Percentiles rank a stretch among this genome's conserved stretches.
These are phyloP conservation scores for Gobionotothen gibberifrons DNA, from an alignment of 2,797 vertebrate species.

Conservation along the genomic window DNA sequence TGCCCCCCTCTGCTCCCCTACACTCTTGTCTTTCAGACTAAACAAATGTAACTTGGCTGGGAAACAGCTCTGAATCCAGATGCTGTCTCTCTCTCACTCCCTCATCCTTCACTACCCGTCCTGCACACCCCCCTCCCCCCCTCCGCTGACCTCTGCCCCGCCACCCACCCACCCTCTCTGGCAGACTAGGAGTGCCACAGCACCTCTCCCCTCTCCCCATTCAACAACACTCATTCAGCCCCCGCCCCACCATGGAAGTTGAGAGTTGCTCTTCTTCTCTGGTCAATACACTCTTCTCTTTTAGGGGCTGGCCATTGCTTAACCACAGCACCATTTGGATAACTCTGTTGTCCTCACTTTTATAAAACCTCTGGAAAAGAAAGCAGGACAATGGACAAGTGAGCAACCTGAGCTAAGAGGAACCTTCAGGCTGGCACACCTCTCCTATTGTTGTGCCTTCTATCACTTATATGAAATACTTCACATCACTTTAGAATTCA, in stretches of 20 bases:
- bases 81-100: conserved; percentile 86
- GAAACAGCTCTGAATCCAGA: conserved; percentile 94
- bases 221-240: conserved; percentile 56
- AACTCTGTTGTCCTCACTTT: conserved; percentile 38
- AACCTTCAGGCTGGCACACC: conserved; percentile 32
- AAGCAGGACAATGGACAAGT: conserved; percentile 27
- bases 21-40: conserved; percentile 88
- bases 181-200: conserved; percentile 52
- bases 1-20: conserved; percentile 47
- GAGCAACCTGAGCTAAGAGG: conserved; percentile 29
- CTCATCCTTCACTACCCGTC: conserved; percentile 59
- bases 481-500: conserved; percentile 33
- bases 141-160: conserved; percentile 57
- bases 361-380: conserved; percentile 27
- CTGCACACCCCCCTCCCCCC: background rate
- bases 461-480: conserved; percentile 29
- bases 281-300: conserved; percentile 46
- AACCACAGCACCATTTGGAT: conserved; percentile 51
- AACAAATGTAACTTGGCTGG: conserved; percentile 97
- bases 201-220: conserved; percentile 60
- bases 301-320: conserved; percentile 79
- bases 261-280: conserved; percentile 67
- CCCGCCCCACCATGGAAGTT: conserved; percentile 71
- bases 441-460: conserved; percentile 39
- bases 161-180: conserved; percentile 48